Percentiles rank a stretch among this genome's conserved stretches.
Evolutionary conservation across 2,113 vertebrate genomes (phyloP).

Genomic region (Fregetta grallaria): DNA sequence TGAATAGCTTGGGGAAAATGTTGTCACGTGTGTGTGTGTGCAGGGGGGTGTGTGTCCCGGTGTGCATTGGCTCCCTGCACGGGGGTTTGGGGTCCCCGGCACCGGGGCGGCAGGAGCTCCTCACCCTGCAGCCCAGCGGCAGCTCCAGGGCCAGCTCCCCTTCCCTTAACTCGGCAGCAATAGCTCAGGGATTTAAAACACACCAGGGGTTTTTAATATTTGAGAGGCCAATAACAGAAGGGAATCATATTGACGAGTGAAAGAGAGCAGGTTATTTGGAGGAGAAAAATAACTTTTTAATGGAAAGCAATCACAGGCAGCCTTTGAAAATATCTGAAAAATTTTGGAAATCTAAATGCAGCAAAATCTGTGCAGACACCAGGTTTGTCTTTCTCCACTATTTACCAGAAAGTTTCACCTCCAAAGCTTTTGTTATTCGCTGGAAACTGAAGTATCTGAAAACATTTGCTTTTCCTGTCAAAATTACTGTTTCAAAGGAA

Average conservation of each 20-base stretch:
- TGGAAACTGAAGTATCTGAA: constrained; percentile 21
- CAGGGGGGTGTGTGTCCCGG: too few relatives aligned
- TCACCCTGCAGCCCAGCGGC: background rate
- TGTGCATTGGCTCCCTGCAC: background rate
- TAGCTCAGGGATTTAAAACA: background rate
- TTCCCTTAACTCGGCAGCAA: too few relatives aligned
- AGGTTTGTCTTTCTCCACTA: background rate
- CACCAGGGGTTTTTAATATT: background rate
- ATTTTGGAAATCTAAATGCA: background rate
- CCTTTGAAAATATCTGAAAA: background rate
- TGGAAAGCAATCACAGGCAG: background rate
- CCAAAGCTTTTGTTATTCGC: constrained; percentile 27
- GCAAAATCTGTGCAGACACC: background rate
- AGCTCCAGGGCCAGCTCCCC: background rate
- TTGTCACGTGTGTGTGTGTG: background rate
- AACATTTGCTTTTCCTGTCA: constrained; percentile 31
- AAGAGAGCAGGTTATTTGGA: background rate
- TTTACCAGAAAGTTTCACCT: background rate
- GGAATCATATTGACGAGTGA: background rate
- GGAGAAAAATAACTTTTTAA: background rate
- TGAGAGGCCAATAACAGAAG: background rate
- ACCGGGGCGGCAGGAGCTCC: background rate
- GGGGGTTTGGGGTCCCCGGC: background rate
- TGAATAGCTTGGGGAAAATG: background rate
- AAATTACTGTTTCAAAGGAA: constrained; percentile 15